Conservation (phyloP, 2,113 vertebrate genomes). For the Megaleporinus macrocephalus region DNA sequence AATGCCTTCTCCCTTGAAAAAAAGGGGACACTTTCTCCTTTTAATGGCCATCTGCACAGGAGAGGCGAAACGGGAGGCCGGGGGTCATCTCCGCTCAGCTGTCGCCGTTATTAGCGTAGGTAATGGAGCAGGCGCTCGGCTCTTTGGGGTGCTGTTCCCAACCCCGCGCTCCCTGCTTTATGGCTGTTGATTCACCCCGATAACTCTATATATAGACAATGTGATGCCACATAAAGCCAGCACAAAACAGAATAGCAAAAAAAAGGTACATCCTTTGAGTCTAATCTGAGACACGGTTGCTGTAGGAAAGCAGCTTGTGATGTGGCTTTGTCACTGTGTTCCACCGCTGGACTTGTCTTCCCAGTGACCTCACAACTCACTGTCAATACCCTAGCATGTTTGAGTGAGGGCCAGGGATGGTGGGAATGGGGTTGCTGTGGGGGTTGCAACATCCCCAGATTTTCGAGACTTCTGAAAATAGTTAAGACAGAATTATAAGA, state of each 20-base stretch:
- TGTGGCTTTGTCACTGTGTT: background rate
- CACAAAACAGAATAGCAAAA: constrained; percentile 74
- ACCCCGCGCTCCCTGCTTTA: constrained; percentile 82
- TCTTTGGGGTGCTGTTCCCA: constrained; percentile 98
- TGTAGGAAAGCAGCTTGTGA: background rate
- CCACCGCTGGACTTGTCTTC: background rate
- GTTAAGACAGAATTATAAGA: too few relatives aligned
- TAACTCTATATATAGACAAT: constrained; percentile 98
- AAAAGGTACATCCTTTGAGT: constrained; percentile 60
- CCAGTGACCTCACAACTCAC: background rate
- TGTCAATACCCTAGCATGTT: background rate
- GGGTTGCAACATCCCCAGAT: background rate
- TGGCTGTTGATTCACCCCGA: constrained; percentile 88
- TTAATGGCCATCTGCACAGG: constrained; percentile 99
- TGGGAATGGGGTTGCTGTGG: background rate
- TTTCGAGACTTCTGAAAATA: too few relatives aligned
- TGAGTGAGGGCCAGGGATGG: background rate
- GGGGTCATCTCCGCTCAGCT: constrained; percentile 98
- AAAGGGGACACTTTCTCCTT: constrained; percentile 96
- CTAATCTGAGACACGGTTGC: constrained; percentile 32
- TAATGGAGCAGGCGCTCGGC: constrained; percentile 95
- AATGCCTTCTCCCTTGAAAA: constrained; percentile 85
- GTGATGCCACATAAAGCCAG: constrained; percentile 85
- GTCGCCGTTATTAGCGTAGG: constrained; percentile 98
- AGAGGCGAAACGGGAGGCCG: constrained; percentile 93